Percentiles rank a stretch among this genome's conserved stretches.
phyloP scores from a whole-genome alignment of 92 coral and sea anemone species.

The Phymanthus crucifer region DNA sequence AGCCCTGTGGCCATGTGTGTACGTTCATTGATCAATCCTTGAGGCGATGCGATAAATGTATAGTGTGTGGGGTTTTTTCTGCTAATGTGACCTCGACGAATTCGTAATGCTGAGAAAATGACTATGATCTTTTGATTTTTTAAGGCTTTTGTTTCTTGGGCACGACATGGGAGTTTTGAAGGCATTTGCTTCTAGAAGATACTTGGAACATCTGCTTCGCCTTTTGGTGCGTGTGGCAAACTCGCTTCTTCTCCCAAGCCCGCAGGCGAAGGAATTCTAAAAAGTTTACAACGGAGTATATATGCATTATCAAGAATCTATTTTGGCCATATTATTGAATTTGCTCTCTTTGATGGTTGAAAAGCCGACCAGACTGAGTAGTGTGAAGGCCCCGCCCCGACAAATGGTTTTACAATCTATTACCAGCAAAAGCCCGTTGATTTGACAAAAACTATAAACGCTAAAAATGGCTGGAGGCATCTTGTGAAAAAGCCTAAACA shows the following conservation, averaged over 20 bases:
- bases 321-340: conserved; percentile 45
- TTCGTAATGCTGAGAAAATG: background rate
- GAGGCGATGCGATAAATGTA: conserved; percentile 17
- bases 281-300: conserved; percentile 47
- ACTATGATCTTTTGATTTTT: background rate
- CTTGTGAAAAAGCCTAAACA: conserved; percentile 30
- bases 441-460: conserved; percentile 41
- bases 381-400: conserved; percentile 14
- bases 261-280: conserved; percentile 27
- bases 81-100: conserved; percentile 2
- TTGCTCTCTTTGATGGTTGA: conserved; percentile 35
- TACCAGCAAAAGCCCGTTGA: conserved; percentile 36
- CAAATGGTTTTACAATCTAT: conserved; percentile 33
- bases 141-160: background rate
- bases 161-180: background rate
- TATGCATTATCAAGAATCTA: conserved; percentile 47
- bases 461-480: conserved; percentile 32
- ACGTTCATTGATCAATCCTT: conserved; percentile 8
- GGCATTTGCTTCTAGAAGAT: background rate
- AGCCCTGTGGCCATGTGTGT: conserved; percentile 14
- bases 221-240: background rate
- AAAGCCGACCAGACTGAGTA: conserved; percentile 43
- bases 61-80: background rate
- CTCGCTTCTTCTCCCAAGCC: conserved; percentile 25
- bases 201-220: conserved; percentile 9